Conservation (phyloP, 2,113 vertebrate species). For the Siniperca chuatsi region DNA sequence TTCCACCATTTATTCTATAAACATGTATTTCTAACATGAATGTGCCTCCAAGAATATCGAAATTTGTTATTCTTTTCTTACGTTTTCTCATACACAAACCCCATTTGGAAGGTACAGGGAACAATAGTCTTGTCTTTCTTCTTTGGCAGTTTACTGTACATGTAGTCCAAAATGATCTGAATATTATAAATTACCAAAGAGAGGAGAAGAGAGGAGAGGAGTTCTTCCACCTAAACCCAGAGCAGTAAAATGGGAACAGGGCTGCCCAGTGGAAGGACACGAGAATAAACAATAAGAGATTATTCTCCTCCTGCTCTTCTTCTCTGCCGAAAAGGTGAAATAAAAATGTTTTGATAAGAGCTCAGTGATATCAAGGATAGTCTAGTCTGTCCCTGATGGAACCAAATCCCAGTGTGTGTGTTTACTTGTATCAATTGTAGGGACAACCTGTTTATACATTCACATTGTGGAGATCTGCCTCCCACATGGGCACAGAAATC, state of each 20-base stretch:
- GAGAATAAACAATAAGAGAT: slow-evolving; percentile 19
- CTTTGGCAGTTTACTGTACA: not conserved
- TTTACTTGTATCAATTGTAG: not conserved
- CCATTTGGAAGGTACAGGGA: no score
- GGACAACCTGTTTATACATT: not conserved
- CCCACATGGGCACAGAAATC: not conserved
- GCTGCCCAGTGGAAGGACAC: slow-evolving; percentile 39
- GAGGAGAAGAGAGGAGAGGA: not conserved
- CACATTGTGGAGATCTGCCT: not conserved
- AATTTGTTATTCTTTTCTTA: not conserved
- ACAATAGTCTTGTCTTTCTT: not conserved
- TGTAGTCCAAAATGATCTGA: not conserved
- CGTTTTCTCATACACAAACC: not conserved
- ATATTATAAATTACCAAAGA: not conserved
- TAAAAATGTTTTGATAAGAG: slow-evolving; percentile 28
- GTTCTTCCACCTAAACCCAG: slow-evolving; percentile 60
- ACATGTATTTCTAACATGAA: not conserved
- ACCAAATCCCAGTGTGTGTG: slow-evolving; percentile 15
- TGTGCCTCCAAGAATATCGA: not conserved
- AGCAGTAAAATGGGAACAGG: slow-evolving; percentile 38
- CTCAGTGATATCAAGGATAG: slow-evolving; percentile 24
- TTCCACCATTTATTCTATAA: not conserved
- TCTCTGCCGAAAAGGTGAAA: slow-evolving; percentile 6
- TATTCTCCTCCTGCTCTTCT: slow-evolving; percentile 5
- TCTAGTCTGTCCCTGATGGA: slow-evolving; percentile 31